Evolutionary conservation across 2,888 invertebrate species (phyloP).

Genomic region (Glaucopsyche alexis): DNA sequence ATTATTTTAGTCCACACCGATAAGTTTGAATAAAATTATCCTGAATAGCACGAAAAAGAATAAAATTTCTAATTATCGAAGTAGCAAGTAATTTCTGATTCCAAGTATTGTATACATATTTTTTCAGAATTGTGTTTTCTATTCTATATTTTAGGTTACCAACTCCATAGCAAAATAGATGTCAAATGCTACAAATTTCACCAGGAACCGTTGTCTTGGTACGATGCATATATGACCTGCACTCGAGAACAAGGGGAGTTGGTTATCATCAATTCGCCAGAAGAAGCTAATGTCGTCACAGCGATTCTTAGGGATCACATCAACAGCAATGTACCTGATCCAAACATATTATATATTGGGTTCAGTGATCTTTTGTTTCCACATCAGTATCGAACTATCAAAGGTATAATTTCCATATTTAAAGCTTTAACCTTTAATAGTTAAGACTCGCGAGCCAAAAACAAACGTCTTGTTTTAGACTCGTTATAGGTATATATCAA

Average conservation of each 20-base stretch:
- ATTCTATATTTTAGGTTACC: conserved; percentile 43
- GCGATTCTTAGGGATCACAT: conserved; percentile 50
- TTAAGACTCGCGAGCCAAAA: no score
- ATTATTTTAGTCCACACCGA: no score
- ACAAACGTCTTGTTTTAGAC: no score
- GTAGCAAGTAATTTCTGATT: no score
- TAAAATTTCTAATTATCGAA: no score
- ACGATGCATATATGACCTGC: conserved; percentile 53
- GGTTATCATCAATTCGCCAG: conserved; percentile 51
- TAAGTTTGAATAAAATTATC: no score
- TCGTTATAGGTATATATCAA: no score
- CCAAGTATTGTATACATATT: no score
- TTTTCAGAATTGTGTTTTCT: no score
- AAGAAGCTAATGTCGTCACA: conserved; percentile 52
- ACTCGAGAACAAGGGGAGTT: conserved; percentile 50
- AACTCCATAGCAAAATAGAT: conserved; percentile 36
- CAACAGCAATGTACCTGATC: conserved; percentile 49
- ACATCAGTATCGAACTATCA: conserved; percentile 53
- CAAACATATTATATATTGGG: conserved; percentile 53
- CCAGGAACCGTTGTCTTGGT: conserved; percentile 52
- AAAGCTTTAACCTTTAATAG: no score
- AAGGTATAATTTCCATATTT: conserved; percentile 42
- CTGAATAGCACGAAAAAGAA: no score
- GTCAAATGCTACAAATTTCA: conserved; percentile 57
- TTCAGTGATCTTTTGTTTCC: conserved; percentile 57